Percentiles rank a stretch among this genome's conserved stretches.
These are phyloP conservation scores for Callyntrura sp. DNA, from an alignment of 2,888 invertebrate species.

Conservation along the genomic window DNA sequence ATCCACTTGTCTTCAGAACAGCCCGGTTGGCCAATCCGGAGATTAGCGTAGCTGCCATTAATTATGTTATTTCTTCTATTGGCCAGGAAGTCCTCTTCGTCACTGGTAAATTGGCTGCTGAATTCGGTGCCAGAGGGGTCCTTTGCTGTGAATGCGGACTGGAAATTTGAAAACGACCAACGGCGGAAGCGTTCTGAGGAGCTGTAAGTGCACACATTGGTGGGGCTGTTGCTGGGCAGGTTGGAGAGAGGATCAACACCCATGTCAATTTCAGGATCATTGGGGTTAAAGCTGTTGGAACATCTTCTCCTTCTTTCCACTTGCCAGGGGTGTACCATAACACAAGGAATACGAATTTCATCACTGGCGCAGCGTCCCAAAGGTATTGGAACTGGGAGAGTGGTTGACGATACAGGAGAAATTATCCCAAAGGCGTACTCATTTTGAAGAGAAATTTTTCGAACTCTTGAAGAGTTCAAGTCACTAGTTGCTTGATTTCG, in stretches of 20 bases:
- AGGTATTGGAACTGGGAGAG: slow-evolving; percentile 48
- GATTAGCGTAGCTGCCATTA: slow-evolving; percentile 41
- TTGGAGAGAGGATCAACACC: slow-evolving; percentile 65
- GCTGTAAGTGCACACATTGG: background rate
- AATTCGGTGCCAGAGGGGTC: slow-evolving; percentile 72
- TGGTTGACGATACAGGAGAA: slow-evolving; percentile 72
- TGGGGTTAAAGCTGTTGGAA: background rate
- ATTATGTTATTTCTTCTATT: slow-evolving; percentile 13
- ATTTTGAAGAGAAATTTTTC: slow-evolving; percentile 80
- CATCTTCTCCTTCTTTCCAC: slow-evolving; percentile 43
- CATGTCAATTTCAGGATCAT: slow-evolving; percentile 45
- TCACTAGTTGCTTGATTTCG: slow-evolving; percentile 37
- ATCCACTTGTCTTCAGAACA: slow-evolving; percentile 57
- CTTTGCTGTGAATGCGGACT: slow-evolving; percentile 69
- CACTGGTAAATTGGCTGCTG: slow-evolving; percentile 75
- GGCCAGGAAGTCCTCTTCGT: slow-evolving; percentile 66
- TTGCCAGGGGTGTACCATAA: slow-evolving; percentile 59
- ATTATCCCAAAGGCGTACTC: slow-evolving; percentile 81
- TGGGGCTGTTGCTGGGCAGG: background rate
- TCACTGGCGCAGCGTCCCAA: slow-evolving; percentile 48
- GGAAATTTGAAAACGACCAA: slow-evolving; percentile 80
- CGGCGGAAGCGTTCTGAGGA: slow-evolving; percentile 70
- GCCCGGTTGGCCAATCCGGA: slow-evolving; percentile 22
- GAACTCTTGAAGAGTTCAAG: slow-evolving; percentile 14
- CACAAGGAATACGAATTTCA: slow-evolving; percentile 61